Base-by-base conservation (phyloP, 2,888 invertebrate genomes). In the Scaptomyza parva region DNA sequence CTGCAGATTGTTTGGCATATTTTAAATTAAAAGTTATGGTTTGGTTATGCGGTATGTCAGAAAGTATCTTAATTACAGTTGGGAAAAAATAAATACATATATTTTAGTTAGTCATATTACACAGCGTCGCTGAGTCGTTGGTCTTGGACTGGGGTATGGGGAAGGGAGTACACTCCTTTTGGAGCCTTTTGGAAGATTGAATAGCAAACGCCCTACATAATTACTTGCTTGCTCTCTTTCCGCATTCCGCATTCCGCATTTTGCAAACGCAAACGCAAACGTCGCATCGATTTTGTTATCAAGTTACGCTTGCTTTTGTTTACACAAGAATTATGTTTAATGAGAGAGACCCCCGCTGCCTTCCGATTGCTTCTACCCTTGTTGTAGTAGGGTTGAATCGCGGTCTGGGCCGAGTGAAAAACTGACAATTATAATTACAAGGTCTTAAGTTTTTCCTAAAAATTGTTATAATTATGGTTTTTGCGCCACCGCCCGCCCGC, bases 351-450 rank as follows among this genome's bases (percentile, higher is more conserved):
- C 77, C 78, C 58, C 51, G 54, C 28, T 33, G 51, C 33, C 33
- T 33, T 22, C 37, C 37, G 22, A 22, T 37, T 63, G 43, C 22
- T 14, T 44, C 39, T 53, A 17, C 50, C 51, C 48, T 65, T 48
- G 33, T 17, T 26, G 30, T 30, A 6, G 59, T 71, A 55, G 74
- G 74, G 77, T 74, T 71, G 74, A 76, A 65, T 45, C 65, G 71
- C 59, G 71, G 41, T 9, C 40, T 44, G 63, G 61, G 35, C 40
- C 7, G 26, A 24, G 59, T 60, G 28, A 44, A 63, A 66, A 87
- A 87, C 82, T 83, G 89, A 90, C 89, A 89, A 88, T 89, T 88
- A 89, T 90, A 90, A 90, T 90, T 89, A 90, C 89, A 88, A 78
- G 78, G 89, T 83, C 89, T 90, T 90, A 90, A 89, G 88, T 85